Percentiles rank a stretch among this genome's conserved stretches.
Evolutionary conservation across 2,888 invertebrate species (phyloP).

Genomic region (Eupithecia inturbata): DNA sequence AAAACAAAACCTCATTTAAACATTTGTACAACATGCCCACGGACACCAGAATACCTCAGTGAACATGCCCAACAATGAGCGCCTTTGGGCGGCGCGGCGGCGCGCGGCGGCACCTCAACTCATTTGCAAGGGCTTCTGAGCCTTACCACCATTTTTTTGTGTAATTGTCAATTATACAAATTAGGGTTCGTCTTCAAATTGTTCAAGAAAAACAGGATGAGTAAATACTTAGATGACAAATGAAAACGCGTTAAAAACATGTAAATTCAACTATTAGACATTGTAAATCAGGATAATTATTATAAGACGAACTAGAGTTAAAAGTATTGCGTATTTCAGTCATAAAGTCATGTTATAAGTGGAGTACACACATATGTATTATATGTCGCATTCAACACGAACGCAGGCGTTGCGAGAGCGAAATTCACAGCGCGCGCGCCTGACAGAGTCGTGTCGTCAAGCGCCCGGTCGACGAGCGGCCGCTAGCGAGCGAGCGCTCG

Average conservation of each 20-base stretch:
- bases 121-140: background rate
- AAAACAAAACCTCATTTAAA: background rate
- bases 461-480: too few relatives aligned
- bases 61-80: background rate
- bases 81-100: too few relatives aligned
- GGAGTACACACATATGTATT: too few relatives aligned
- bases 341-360: background rate
- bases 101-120: background rate
- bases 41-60: too few relatives aligned
- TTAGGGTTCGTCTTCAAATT: background rate
- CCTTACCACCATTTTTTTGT: conserved; percentile 6
- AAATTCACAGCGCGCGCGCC: too few relatives aligned
- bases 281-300: background rate
- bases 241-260: background rate
- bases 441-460: too few relatives aligned
- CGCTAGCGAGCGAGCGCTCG: too few relatives aligned
- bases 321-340: background rate
- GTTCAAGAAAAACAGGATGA: background rate
- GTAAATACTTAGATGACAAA: background rate
- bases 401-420: too few relatives aligned
- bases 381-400: too few relatives aligned
- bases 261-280: too few relatives aligned
- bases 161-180: conserved; percentile 1
- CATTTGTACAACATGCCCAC: background rate
- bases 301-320: too few relatives aligned